phyloP scores from a whole-genome alignment of 2,113 vertebrate genomes.

The Pelusios castaneus region DNA sequence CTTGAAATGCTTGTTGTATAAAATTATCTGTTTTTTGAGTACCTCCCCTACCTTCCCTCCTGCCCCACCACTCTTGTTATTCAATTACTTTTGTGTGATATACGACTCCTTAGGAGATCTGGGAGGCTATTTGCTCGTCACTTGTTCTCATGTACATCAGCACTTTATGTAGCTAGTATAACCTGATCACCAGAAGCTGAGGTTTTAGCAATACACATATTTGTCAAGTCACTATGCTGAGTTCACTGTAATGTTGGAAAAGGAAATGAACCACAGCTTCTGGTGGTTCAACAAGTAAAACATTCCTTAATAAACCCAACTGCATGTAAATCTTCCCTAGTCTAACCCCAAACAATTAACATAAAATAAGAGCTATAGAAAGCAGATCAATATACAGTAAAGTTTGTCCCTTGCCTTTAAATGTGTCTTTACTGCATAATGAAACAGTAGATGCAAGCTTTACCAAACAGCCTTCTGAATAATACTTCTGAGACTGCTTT shows the following conservation, averaged over 20 bases:
- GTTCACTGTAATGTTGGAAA: conserved; percentile 33
- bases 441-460: background rate
- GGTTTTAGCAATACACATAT: conserved; percentile 66
- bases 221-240: conserved; percentile 69
- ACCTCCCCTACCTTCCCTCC: background rate
- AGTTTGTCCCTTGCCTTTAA: conserved; percentile 30
- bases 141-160: conserved; percentile 3
- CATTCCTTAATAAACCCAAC: background rate
- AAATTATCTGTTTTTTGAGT: background rate
- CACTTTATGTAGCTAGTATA: background rate
- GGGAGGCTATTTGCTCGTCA: background rate
- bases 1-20: background rate
- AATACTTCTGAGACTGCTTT: accelerated
- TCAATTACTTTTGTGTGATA: conserved; percentile 31
- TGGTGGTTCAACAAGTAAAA: conserved; percentile 23
- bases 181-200: conserved; percentile 11
- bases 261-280: conserved; percentile 50
- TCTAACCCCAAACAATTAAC: background rate
- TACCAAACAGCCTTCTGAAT: background rate
- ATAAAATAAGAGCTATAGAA: background rate
- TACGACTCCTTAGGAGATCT: background rate
- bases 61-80: background rate
- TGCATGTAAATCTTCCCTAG: background rate
- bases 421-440: background rate
- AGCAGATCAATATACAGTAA: conserved; percentile 8